These are phyloP conservation scores for Lytechinus pictus DNA, from an alignment of 35 echinoderm and acorn worm genomes.

Conservation along the genomic window DNA sequence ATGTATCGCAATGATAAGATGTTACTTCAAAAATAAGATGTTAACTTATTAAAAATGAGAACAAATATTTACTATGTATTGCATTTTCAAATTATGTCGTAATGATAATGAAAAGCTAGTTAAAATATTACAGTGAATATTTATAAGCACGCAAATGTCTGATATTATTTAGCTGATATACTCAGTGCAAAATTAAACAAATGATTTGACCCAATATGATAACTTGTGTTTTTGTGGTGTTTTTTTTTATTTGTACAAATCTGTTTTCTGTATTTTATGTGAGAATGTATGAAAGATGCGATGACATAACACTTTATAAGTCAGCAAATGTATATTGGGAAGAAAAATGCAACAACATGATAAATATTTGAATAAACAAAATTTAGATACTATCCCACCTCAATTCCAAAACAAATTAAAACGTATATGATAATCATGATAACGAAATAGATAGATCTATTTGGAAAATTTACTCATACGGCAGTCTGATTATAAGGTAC, in stretches of 20 bases:
- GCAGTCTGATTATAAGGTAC: no score
- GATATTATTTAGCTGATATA: conserved; percentile 4
- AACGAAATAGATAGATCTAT: no score
- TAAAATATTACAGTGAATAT: neutral
- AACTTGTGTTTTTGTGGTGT: neutral
- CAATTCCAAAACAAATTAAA: neutral
- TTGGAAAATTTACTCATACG: neutral
- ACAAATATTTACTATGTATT: neutral
- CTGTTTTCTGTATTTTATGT: neutral
- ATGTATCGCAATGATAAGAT: neutral
- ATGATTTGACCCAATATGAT: neutral
- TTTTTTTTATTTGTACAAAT: neutral
- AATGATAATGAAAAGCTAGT: neutral
- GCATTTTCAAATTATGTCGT: neutral
- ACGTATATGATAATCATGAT: neutral
- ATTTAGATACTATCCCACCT: no score
- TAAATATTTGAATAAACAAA: no score
- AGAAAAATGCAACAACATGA: no score
- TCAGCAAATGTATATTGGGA: neutral
- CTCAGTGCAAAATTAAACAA: conserved; percentile 5
- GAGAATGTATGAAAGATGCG: neutral
- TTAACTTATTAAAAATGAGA: neutral
- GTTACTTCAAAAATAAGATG: neutral
- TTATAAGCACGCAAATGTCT: neutral
- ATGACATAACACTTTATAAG: neutral